Base-by-base conservation (phyloP, 2,113 vertebrate genomes). In the Mus spicilegus region DNA sequence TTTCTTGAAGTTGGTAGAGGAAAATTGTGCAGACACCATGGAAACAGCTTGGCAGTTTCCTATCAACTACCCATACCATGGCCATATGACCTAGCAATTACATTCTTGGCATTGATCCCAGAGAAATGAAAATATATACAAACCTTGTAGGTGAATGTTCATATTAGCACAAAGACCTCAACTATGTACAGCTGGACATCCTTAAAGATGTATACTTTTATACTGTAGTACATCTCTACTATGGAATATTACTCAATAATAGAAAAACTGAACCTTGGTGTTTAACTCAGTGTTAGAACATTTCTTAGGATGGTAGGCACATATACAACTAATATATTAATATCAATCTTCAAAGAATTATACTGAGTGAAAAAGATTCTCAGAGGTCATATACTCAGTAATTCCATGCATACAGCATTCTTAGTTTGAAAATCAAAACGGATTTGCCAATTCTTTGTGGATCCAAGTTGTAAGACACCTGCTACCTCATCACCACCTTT, bases 21-120 rank as follows among this genome's bases (percentile, higher is more conserved):
- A 67, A 97, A 93, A 77, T 73, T 19, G 12, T 58, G 51, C 0
- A 73, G 63, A 13, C 14, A 51, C 81, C 92, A 28, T 88, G 58
- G n/a, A 95, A 94, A 76, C 16, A 54, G 84, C 78, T 93, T 90
- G 26, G 6, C 88, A 91, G 91, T 95, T 92, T 96, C 63, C 85
- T 49, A 42, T 72, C 80, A 94, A 67, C 36, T 49, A 89, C 84
- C 82, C 54, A 72, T 76, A 30, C 30, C 87, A 67, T 94, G 87
- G 61, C 42, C 54, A 75, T 72, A 46, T 42, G 67, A 95, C 36
- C 30, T 20, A 42, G 46, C 14, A 89, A 72, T 72, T 77, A 33
- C 19, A 82, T 70, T 81, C 72, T 78, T 84, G 81, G 65, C 39
- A 89, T 82, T 80, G 90, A 81, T 89, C 72, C 42, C 77, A 90